These are phyloP conservation scores for Cheirogaleus major DNA, from an alignment of 2,797 vertebrate species.

Conservation along the genomic window DNA sequence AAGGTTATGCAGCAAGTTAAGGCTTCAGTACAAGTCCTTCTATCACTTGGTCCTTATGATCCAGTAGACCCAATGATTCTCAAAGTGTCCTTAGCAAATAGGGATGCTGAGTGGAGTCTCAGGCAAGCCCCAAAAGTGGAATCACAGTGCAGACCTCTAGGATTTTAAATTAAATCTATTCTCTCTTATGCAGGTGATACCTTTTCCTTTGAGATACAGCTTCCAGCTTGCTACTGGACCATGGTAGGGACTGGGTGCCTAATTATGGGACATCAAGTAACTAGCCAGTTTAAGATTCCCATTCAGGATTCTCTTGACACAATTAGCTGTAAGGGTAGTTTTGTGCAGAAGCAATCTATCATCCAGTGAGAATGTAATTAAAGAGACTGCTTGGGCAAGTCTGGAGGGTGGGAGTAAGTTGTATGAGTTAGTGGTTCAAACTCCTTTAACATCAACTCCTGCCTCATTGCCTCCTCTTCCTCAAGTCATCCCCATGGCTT, in stretches of 20 bases:
- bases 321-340: not conserved
- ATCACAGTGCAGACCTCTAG: not conserved
- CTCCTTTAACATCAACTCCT: not conserved
- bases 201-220: not conserved
- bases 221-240: not conserved
- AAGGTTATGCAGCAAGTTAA: not conserved
- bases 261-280: not conserved
- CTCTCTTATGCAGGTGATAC: not conserved
- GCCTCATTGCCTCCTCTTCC: not conserved
- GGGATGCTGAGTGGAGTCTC: not conserved
- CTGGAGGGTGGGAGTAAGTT: not conserved
- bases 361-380: not conserved
- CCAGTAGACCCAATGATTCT: not conserved
- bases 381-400: not conserved
- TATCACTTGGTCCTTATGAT: not conserved
- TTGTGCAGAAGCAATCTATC: not conserved
- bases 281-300: not conserved
- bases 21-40: not conserved
- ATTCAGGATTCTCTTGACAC: not conserved
- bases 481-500: not conserved
- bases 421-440: not conserved
- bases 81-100: not conserved
- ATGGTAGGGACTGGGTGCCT: not conserved
- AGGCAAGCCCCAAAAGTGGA: not conserved
- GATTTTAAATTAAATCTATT: slow-evolving; percentile 1